Conservation (phyloP, 2,797 vertebrate genomes). For the Mycteria americana region DNA sequence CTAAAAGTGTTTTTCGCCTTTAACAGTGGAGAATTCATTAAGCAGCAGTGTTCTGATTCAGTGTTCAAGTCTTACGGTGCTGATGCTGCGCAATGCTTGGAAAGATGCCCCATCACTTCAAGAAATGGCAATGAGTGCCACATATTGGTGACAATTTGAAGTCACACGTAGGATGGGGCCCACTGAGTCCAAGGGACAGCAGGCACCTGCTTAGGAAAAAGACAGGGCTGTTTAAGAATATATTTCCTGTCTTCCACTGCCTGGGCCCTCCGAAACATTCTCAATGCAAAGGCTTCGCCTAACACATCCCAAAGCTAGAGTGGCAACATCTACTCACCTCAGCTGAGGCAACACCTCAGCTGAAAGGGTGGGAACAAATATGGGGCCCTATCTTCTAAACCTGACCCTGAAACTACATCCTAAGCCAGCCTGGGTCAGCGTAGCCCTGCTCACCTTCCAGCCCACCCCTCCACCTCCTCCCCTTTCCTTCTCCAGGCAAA, state of each 20-base stretch:
- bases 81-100: not conserved
- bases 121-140: not conserved
- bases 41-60: not conserved
- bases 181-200: not conserved
- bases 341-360: not conserved
- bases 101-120: not conserved
- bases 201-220: not conserved
- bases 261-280: rapidly evolving
- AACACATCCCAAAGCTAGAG: not conserved
- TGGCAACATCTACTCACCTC: not conserved
- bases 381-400: not conserved
- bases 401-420: not conserved
- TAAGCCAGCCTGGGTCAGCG: not conserved
- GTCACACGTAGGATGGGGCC: not conserved
- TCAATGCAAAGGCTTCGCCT: not conserved
- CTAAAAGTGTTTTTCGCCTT: not conserved
- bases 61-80: not conserved
- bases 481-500: not conserved
- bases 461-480: not conserved
- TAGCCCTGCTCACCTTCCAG: not conserved
- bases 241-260: not conserved
- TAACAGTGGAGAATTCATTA: not conserved
- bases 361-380: not conserved
- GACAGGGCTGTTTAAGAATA: not conserved
- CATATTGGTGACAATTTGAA: not conserved